phyloP scores from a whole-genome alignment of 92 coral and sea anemone genomes.

The Palythoa caribaeorum region DNA sequence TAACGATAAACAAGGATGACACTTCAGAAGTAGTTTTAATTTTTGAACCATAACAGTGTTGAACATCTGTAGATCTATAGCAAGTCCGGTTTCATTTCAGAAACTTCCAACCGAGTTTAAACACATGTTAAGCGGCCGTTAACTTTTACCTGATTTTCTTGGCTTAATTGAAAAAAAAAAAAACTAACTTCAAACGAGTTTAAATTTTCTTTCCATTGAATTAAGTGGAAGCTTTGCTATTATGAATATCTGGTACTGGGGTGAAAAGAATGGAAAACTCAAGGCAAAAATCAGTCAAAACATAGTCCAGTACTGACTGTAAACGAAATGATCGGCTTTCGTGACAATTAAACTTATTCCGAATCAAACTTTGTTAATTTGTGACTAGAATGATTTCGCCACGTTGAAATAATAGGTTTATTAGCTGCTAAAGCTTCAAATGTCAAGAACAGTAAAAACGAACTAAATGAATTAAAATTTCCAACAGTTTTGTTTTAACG shows the following conservation, averaged over 20 bases:
- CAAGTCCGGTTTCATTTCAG: neutral
- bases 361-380: conserved; percentile 49
- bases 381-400: conserved; percentile 38
- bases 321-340: conserved; percentile 31
- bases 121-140: no score
- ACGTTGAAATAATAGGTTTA: conserved; percentile 36
- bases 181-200: conserved; percentile 10
- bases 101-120: neutral
- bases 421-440: conserved; percentile 35
- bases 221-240: neutral
- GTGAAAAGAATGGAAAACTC: neutral
- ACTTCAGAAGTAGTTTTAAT: neutral
- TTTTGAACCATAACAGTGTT: conserved; percentile 10
- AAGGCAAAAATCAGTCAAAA: neutral
- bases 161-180: neutral
- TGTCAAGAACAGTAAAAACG: conserved; percentile 4
- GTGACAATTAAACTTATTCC: conserved; percentile 41
- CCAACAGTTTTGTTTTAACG: neutral
- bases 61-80: neutral
- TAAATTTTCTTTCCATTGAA: neutral
- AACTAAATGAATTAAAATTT: conserved; percentile 17
- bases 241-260: neutral
- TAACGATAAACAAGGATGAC: conserved; percentile 11
- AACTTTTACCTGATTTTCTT: neutral
- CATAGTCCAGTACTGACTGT: neutral